Evolutionary conservation across 2,113 vertebrate species (phyloP), one percentile per base, ranked within the genome.

Genomic region (Laticauda colubrina): DNA sequence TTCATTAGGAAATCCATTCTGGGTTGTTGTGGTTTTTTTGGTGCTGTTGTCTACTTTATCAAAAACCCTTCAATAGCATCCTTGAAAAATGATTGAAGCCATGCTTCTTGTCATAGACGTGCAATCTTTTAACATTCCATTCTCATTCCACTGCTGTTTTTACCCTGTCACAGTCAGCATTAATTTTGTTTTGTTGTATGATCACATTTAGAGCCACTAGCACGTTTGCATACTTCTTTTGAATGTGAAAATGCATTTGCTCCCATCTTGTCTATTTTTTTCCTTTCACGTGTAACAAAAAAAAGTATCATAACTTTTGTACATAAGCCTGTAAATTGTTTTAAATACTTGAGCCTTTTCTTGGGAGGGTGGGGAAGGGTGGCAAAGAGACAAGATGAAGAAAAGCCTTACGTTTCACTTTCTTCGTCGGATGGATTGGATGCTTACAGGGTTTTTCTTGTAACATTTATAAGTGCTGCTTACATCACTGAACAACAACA

Each of bases 331-430:
- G 99, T 99, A 99, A 99, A 99, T 99, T 98, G 98, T 98, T 99
- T 99, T 99, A 99, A 99, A 99, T 99, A 99, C 99, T 99, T 99
- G 99, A 99, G 99, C 98, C 99, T 99, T 99, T 98, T 98, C 98
- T 98, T 91, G 97, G 96, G 97, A 97, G 97, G 97, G 97, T 96
- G 97, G 97, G 96, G 95, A 96, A 96, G 98, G 98, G 96, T 75
- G 97, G 96, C 69, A 93, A 97, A 97, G 97, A 98, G 97, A 98
- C 97, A 96, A 97, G 99, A 99, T 99, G 99, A 99, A 99, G 99
- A 99, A 99, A 98, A 99, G 99, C 99, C 99, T 99, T 99, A 99
- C 98, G 97, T 98, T 99, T 99, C 98, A 97, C 98, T 99, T 99
- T 99, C 99, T 99, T 99, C 99, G 99, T 99, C 98, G 96, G 97